Evolutionary conservation across 2,113 vertebrate species (phyloP), one percentile per base, ranked within the genome.

Genomic region (Candoia aspera): DNA sequence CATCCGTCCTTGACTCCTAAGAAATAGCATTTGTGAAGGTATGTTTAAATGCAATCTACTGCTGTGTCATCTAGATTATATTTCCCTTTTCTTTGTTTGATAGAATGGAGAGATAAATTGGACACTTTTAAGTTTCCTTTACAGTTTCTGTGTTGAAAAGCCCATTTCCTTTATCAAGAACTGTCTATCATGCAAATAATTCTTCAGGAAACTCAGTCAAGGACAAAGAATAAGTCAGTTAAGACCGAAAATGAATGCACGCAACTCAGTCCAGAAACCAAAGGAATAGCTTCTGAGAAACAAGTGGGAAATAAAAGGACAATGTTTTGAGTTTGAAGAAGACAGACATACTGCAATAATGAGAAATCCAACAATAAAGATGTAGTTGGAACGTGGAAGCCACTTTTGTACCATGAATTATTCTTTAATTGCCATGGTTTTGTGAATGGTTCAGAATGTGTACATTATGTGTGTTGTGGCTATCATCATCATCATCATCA

Each of bases 91-190:
- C 2, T 53, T 85, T 58, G 1, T 21, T 4, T 24, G 33, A 1
- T 0, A 88, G 49, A 53, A n/a, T 0, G 0, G 68, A 2, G 13
- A 0, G 62, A 91, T 94, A 57, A 84, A 1, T 46, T 90, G 86
- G 88, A 8, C 57, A 26, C n/a, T 85, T 90, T 57, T 0, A 60
- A 85, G 64, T 86, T 17, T 53, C 49, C 84, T 94, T 84, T 37
- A 42, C 42, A 86, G 90, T 19, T 49, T 83, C 11, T 59, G 49
- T 90, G 26, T 13, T 73, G 49, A 86, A 94, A 0, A 64, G 21
- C 73, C 62, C 57, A 89, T 86, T 24, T 17, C 13, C 8, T 12
- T 90, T 93, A 90, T 21, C 68, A 73, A n/a, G 58, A 68, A 89
- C 24, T 86, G 17, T 33, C 11, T 26, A 26, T 29, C 0, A 87